A percentile compares a stretch with the other conserved stretches of the same genome.
These are phyloP conservation scores for Ginglymostoma cirratum DNA, from an alignment of 2,113 vertebrate genomes.

Conservation along the genomic window DNA sequence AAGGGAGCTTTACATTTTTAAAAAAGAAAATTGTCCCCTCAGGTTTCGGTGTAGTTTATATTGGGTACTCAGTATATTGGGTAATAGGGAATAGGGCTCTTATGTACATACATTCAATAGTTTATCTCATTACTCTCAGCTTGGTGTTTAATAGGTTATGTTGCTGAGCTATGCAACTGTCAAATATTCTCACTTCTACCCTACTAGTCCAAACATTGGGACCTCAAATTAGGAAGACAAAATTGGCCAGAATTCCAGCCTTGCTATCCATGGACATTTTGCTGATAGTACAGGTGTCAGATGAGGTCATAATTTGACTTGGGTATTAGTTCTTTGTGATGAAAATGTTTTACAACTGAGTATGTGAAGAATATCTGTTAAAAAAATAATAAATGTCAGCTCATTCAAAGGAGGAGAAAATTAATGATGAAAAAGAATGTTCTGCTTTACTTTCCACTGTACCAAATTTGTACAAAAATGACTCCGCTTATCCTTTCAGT, in stretches of 20 bases:
- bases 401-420: background rate
- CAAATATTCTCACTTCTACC: background rate
- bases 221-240: background rate
- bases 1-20: background rate
- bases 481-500: background rate
- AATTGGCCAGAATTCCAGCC: background rate
- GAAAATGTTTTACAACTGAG: background rate
- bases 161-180: background rate
- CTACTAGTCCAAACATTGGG: background rate
- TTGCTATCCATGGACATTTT: background rate
- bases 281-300: background rate
- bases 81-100: too few relatives aligned
- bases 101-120: background rate
- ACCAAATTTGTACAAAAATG: background rate
- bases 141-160: background rate
- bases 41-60: background rate
- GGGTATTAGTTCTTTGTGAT: background rate
- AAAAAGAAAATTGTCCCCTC: background rate
- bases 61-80: background rate
- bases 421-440: background rate
- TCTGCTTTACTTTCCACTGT: background rate
- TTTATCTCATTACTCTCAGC: background rate
- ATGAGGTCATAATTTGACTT: background rate
- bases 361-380: background rate
- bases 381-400: background rate